phyloP scores from a whole-genome alignment of 2,797 vertebrate species.

The Mus spretus region DNA sequence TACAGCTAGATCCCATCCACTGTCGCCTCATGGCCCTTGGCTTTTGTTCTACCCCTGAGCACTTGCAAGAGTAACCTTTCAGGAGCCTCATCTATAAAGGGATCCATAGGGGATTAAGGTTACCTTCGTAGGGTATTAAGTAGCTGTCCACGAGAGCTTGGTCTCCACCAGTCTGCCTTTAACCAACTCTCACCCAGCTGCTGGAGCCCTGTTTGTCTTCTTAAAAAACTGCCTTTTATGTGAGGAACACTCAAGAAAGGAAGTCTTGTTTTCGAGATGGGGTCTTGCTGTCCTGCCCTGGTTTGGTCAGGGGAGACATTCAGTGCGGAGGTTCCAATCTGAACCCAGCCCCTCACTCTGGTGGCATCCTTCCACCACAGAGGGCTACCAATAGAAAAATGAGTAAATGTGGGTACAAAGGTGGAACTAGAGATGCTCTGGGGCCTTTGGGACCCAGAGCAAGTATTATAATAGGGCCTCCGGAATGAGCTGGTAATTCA shows the following conservation, averaged over 20 bases:
- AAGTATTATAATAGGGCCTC: not conserved
- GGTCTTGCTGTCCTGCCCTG: not conserved
- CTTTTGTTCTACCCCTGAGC: not conserved
- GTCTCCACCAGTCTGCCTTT: not conserved
- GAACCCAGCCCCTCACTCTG: not conserved
- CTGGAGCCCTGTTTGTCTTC: not conserved
- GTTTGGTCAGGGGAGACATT: not conserved
- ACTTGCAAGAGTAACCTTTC: not conserved
- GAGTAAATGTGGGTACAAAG: not conserved
- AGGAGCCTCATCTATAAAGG: slow-evolving; percentile 20
- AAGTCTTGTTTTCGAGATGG: not conserved
- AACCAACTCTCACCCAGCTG: not conserved
- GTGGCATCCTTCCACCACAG: not conserved
- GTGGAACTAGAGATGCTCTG: not conserved
- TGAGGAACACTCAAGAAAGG: not conserved
- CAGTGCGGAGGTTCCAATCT: not conserved
- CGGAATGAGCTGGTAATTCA: not conserved
- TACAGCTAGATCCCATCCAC: not conserved
- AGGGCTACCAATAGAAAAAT: not conserved
- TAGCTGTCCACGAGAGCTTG: not conserved
- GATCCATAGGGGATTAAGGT: not conserved
- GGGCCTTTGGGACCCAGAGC: not conserved
- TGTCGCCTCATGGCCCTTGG: not conserved
- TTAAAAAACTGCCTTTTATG: not conserved
- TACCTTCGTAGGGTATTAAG: not conserved